Evolutionary conservation across 2,888 invertebrate genomes (phyloP).

Genomic region (Nemotelus pantherinus): DNA sequence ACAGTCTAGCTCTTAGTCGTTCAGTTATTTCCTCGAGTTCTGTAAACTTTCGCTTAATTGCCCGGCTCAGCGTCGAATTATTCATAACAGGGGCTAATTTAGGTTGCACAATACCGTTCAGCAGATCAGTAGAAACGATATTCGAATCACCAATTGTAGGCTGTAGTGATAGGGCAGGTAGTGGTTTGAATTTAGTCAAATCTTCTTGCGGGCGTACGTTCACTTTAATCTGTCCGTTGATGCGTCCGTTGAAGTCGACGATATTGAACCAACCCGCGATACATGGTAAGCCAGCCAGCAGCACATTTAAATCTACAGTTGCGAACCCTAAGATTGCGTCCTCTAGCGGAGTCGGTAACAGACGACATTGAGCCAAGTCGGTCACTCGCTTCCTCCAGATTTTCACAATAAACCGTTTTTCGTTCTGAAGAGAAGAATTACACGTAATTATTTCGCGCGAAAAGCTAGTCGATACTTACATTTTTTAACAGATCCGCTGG

Average conservation of each 20-base stretch:
- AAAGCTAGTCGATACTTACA: conserved; percentile 62
- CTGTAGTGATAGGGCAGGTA: neutral
- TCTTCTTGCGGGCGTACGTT: conserved; percentile 69
- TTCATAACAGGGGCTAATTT: conserved; percentile 56
- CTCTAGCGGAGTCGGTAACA: conserved; percentile 66
- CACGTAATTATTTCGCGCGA: conserved; percentile 6
- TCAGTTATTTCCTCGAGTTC: conserved; percentile 73
- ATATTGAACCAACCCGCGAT: conserved; percentile 74
- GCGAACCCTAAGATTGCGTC: conserved; percentile 72
- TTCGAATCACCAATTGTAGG: neutral
- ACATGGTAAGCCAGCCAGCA: conserved; percentile 66
- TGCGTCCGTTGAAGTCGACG: conserved; percentile 69
- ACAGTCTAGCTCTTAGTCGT: conserved; percentile 68
- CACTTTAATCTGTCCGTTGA: conserved; percentile 72
- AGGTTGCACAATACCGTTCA: conserved; percentile 33
- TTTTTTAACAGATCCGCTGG: conserved; percentile 67
- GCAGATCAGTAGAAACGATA: neutral
- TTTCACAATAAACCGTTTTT: conserved; percentile 70
- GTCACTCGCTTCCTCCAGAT: conserved; percentile 69
- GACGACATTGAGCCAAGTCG: conserved; percentile 59
- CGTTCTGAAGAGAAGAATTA: conserved; percentile 62
- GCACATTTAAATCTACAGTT: conserved; percentile 69
- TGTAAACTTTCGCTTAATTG: conserved; percentile 70
- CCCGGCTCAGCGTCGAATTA: conserved; percentile 63
- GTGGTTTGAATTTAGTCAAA: conserved; percentile 47